Evolutionary conservation across 2,888 invertebrate species (phyloP).

Genomic region (Hetaerina titia): DNA sequence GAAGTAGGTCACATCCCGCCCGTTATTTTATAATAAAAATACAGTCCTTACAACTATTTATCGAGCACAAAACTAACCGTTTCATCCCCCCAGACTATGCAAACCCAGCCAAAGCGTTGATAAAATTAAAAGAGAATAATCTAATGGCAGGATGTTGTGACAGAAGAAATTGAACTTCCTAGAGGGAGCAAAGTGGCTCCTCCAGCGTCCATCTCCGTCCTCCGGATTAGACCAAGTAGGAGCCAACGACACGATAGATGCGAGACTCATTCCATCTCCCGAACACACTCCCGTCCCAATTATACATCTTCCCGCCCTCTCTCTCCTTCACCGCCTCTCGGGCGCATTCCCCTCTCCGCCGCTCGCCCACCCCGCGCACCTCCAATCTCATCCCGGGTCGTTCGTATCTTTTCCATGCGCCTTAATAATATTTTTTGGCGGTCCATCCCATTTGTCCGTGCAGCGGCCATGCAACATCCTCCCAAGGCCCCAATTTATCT

Average conservation of each 20-base stretch:
- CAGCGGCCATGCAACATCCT: background rate
- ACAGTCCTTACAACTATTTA: no score
- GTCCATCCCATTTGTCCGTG: background rate
- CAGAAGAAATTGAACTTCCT: background rate
- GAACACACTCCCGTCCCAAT: conserved; percentile 4
- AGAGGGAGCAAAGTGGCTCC: background rate
- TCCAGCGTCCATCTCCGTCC: background rate
- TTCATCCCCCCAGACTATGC: background rate
- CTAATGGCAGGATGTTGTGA: background rate
- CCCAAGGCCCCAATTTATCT: background rate
- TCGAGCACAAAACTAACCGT: background rate
- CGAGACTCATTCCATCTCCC: conserved; percentile 21
- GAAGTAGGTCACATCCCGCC: background rate
- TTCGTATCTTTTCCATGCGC: background rate
- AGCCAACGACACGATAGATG: background rate
- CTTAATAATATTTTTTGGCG: background rate
- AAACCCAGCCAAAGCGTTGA: background rate
- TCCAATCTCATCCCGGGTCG: background rate
- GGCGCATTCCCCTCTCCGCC: background rate
- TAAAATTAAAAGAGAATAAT: background rate
- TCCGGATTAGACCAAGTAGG: background rate
- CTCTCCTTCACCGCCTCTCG: background rate
- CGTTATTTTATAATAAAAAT: background rate
- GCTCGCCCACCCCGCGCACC: background rate
- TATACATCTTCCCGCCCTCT: background rate